Evolutionary conservation across 2,888 invertebrate species (phyloP).

Genomic region (Drosophila villosipedis): DNA sequence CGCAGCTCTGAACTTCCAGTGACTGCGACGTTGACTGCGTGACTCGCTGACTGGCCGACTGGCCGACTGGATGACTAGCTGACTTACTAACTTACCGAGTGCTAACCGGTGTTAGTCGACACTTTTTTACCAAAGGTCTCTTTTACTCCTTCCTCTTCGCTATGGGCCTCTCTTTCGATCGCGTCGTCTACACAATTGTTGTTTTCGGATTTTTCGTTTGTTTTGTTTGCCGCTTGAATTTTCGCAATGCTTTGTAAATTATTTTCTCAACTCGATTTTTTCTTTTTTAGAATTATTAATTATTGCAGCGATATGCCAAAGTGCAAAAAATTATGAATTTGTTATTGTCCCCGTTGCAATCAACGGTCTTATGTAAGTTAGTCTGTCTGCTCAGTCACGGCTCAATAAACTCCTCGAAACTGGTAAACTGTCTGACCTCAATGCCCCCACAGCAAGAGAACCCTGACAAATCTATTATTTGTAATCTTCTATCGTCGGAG

Average conservation of each 20-base stretch:
- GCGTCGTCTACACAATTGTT: slow-evolving; percentile 6
- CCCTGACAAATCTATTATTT: slow-evolving; percentile 32
- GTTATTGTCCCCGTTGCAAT: slow-evolving; percentile 10
- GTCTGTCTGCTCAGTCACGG: slow-evolving; percentile 13
- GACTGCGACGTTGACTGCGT: slow-evolving; percentile 17
- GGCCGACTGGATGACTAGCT: slow-evolving; percentile 17
- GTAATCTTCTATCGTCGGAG: slow-evolving; percentile 7
- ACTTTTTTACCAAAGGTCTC: slow-evolving; percentile 35
- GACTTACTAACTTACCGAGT: slow-evolving; percentile 7
- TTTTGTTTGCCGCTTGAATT: slow-evolving; percentile 44
- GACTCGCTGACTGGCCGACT: slow-evolving; percentile 26
- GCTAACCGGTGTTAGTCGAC: slow-evolving; percentile 32
- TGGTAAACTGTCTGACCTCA: slow-evolving; percentile 30
- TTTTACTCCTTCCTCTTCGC: slow-evolving; percentile 26
- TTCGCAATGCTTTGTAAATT: slow-evolving; percentile 59
- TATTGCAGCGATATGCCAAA: slow-evolving; percentile 16
- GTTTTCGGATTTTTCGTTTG: slow-evolving; percentile 12
- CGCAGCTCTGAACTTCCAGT: slow-evolving; percentile 22
- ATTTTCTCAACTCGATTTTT: slow-evolving; percentile 5
- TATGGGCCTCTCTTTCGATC: slow-evolving; percentile 5
- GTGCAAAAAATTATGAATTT: slow-evolving; percentile 27
- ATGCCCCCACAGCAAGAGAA: slow-evolving; percentile 18
- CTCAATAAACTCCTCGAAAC: slow-evolving; percentile 7
- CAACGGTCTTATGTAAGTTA: not conserved
- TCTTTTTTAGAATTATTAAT: slow-evolving; percentile 17